phyloP scores from a whole-genome alignment of 1,140 invertebrate species.

The Camponotus vicinus region DNA sequence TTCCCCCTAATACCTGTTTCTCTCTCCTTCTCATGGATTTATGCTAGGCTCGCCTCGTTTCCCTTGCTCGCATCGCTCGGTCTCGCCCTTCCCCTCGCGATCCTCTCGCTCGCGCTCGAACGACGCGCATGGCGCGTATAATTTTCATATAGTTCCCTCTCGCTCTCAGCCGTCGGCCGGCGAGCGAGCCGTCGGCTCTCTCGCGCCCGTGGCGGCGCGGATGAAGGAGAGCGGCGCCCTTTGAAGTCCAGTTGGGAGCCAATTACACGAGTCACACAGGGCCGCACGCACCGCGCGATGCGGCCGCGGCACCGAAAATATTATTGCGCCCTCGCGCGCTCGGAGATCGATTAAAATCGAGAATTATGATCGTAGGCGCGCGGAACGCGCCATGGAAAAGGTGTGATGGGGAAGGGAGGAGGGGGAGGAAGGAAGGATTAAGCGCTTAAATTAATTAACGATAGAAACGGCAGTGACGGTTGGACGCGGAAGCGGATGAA shows the following conservation, averaged over 20 bases:
- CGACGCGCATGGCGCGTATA: conserved; percentile 73
- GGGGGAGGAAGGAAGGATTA: conserved; percentile 71
- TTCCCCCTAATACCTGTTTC: conserved; percentile 51
- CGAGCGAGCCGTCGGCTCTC: conserved; percentile 68
- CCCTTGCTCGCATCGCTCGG: background rate
- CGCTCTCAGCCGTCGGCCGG: conserved; percentile 46
- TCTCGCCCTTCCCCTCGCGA: conserved; percentile 14
- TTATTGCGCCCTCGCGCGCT: conserved; percentile 77
- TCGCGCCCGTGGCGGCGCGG: conserved; percentile 84
- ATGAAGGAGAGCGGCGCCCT: conserved; percentile 86
- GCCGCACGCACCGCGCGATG: conserved; percentile 81
- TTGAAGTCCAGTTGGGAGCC: conserved; percentile 87
- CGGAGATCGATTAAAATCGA: conserved; percentile 82
- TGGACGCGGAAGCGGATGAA: conserved; percentile 60
- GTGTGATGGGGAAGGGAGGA: conserved; percentile 7
- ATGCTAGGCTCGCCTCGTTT: conserved; percentile 40
- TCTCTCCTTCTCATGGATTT: conserved; percentile 28
- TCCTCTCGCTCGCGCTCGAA: conserved; percentile 59
- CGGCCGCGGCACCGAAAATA: conserved; percentile 78
- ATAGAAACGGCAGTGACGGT: conserved; percentile 45
- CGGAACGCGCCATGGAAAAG: conserved; percentile 71
- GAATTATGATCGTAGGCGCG: conserved; percentile 77
- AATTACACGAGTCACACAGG: conserved; percentile 87
- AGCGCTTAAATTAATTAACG: conserved; percentile 80
- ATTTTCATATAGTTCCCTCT: conserved; percentile 70